Base-by-base conservation (phyloP, 1,140 invertebrate species). In the Thaumetopoea pityocampa region DNA sequence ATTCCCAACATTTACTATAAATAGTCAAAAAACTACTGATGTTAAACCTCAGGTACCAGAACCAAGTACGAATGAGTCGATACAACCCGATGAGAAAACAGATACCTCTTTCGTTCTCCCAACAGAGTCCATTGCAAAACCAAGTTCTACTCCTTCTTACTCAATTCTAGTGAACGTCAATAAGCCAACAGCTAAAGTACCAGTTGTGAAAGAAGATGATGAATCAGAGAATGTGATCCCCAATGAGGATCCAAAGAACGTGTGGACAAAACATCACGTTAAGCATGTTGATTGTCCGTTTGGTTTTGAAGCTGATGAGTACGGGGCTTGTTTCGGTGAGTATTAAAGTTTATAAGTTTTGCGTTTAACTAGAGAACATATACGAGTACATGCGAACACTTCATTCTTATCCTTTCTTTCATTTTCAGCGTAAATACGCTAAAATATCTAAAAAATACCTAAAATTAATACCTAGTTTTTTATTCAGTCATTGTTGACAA, bases 261-360 rank as follows among this genome's bases (percentile, higher is more conserved):
- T 68, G 33, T 79, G 77, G 74, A 76, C 70, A 1, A 65, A 67
- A 32, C 51, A 80, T 8, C 53, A 64, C 24, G 48, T 48, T 10
- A 68, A 44, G 33, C 76, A 73, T 3, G 30, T 38, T 5, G 42
- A 74, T 46, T 85, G 77, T 72, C 51, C 89, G 54, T 47, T 55
- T 38, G 85, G 93, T 78, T 88, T 88, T 88, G 66, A 77, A 50
- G 70, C 72, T 63, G 82, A 85, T 60, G 33, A 54, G 1, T 76
- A 58, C 36, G 78, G 77, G 17, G 67, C 66, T 38, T 86, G 85
- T 47, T 60, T 67, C 38, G 85, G 84, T 86, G 55, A 54, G 65
- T 48, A 24, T 22, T 14, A 19, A 19, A 23, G 10, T 27, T 23
- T n/a, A n/a, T n/a, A n/a, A n/a, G n/a, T n/a, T n/a, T n/a, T n/a